These are phyloP conservation scores for Smutsia temminckii DNA, from an alignment of 2,797 vertebrate genomes.

Conservation along the genomic window DNA sequence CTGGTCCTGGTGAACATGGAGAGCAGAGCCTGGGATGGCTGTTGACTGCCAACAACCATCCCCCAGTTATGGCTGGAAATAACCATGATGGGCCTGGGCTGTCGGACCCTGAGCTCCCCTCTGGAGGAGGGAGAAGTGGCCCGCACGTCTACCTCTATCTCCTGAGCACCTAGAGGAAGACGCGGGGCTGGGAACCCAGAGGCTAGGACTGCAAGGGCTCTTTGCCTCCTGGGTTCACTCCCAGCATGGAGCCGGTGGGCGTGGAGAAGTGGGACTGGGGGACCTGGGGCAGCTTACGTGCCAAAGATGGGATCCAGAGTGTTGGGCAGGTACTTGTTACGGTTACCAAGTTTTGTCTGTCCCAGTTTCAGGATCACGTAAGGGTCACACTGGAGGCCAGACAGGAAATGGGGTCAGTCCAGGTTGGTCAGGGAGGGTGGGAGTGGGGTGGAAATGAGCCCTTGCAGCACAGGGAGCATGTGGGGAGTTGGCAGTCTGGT, in stretches of 20 bases:
- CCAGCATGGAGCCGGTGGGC: fast-evolving
- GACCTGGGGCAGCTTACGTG: conserved; percentile 71
- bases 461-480: neutral
- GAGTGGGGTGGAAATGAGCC: neutral
- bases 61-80: neutral
- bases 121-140: no score
- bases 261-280: neutral
- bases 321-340: conserved; percentile 83
- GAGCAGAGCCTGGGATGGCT: neutral
- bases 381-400: conserved; percentile 83
- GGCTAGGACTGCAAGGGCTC: neutral
- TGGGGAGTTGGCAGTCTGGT: neutral
- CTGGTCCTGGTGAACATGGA: neutral
- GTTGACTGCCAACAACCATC: neutral
- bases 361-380: conserved; percentile 84
- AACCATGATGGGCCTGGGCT: neutral
- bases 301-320: conserved; percentile 86
- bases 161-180: neutral
- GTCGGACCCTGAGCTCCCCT: neutral
- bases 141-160: neutral
- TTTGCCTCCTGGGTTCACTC: neutral
- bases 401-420: neutral
- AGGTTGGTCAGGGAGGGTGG: neutral
- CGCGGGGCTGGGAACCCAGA: neutral
- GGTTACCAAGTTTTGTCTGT: conserved; percentile 70